A percentile compares a stretch with the other conserved stretches of the same genome.
phyloP scores from a whole-genome alignment of 2,888 invertebrate species.

The Polietes domitor region DNA sequence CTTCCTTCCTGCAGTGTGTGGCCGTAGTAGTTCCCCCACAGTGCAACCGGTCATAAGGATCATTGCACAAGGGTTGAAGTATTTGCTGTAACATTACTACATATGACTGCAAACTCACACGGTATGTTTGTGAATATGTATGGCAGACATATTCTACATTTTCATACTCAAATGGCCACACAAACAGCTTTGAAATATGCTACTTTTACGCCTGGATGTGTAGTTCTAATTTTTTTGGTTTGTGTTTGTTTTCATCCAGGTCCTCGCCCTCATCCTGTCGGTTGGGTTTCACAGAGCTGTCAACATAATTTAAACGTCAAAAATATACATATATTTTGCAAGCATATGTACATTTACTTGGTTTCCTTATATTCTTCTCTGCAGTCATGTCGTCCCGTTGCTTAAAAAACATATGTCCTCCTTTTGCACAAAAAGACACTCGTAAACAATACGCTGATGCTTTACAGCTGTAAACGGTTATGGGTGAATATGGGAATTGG shows the following conservation, averaged over 20 bases:
- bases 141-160: constrained; percentile 11
- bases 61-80: constrained; percentile 13
- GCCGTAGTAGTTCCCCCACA: neutral
- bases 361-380: constrained; percentile 20
- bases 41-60: no score
- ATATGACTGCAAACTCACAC: neutral
- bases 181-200: constrained; percentile 56
- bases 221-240: constrained; percentile 15
- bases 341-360: constrained; percentile 66
- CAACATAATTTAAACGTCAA: constrained; percentile 75
- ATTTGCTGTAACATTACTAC: neutral
- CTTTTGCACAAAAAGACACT: constrained; percentile 2
- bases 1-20: no score
- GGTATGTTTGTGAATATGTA: neutral
- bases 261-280: neutral
- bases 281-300: constrained; percentile 64
- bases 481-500: neutral
- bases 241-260: neutral
- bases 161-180: constrained; percentile 35
- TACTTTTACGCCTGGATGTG: constrained; percentile 55
- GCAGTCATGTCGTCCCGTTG: no score
- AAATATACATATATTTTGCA: constrained; percentile 64
- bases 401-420: no score
- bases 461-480: constrained; percentile 37
- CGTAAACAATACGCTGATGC: neutral